A percentile compares a stretch with the other conserved stretches of the same genome.
These are phyloP conservation scores for Mirza zaza DNA, from an alignment of 2,113 vertebrate species.

Conservation along the genomic window DNA sequence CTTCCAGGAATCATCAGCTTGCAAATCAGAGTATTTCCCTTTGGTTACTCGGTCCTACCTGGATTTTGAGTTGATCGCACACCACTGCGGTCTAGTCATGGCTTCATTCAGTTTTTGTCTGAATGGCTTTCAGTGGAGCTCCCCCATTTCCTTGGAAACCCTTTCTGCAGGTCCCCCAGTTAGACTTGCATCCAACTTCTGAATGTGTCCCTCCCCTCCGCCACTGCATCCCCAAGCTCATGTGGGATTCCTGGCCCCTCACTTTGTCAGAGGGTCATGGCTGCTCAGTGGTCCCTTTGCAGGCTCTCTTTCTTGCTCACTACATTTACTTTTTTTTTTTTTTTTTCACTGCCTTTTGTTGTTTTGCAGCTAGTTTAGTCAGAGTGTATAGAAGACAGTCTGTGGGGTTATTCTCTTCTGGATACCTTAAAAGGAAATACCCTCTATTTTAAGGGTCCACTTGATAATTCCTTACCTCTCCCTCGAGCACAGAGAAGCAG, in stretches of 20 bases:
- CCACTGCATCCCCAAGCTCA: neutral
- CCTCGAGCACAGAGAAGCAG: neutral
- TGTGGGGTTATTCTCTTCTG: neutral
- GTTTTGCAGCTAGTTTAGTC: too few relatives aligned
- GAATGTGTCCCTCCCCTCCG: rapidly evolving
- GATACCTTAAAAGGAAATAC: neutral
- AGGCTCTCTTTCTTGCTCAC: neutral
- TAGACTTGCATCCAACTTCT: neutral
- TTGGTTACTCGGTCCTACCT: too few relatives aligned
- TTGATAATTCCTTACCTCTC: neutral
- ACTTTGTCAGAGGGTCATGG: rapidly evolving
- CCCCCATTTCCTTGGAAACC: neutral
- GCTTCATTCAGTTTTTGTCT: neutral
- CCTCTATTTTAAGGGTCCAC: neutral
- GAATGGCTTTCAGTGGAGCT: neutral
- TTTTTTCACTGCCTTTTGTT: too few relatives aligned
- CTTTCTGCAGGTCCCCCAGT: neutral
- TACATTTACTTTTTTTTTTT: neutral
- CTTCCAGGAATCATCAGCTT: neutral
- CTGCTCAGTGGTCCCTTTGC: neutral
- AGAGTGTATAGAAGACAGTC: rapidly evolving
- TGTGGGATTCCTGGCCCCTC: too few relatives aligned
- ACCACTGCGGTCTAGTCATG: too few relatives aligned
- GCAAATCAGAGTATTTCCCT: neutral
- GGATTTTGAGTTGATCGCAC: too few relatives aligned